A percentile compares a stretch with the other conserved stretches of the same genome.
Conservation (phyloP, 2,888 invertebrate species). For the Sinelater perroti region DNA sequence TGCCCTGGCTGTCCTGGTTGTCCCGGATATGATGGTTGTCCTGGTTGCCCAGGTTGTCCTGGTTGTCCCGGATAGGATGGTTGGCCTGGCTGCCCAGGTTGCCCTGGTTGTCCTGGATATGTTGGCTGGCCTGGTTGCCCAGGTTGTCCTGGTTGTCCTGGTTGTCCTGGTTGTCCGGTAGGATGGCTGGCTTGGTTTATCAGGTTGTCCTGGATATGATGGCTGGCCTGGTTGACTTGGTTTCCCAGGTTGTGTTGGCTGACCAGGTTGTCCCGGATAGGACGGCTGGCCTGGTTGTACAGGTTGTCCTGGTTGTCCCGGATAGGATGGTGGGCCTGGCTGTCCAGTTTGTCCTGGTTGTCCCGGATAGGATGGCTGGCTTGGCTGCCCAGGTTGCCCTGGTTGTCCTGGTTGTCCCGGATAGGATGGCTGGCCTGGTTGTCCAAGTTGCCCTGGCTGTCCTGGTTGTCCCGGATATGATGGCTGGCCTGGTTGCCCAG, state of each 20-base stretch:
- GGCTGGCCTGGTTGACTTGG: slow-evolving; percentile 16
- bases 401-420: slow-evolving; percentile 39
- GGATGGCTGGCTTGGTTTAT: slow-evolving; percentile 22
- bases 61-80: slow-evolving; percentile 30
- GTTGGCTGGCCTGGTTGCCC: slow-evolving; percentile 47
- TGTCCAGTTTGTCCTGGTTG: neutral
- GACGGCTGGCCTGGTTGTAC: slow-evolving; percentile 34
- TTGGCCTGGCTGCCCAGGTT: slow-evolving; percentile 46
- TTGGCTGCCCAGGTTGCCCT: slow-evolving; percentile 38
- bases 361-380: neutral
- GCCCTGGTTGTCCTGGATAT: slow-evolving; percentile 35
- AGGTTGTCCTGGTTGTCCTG: slow-evolving; percentile 39
- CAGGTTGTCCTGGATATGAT: neutral
- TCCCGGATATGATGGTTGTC: slow-evolving; percentile 22
- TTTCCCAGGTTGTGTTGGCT: slow-evolving; percentile 39
- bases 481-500: slow-evolving; percentile 6
- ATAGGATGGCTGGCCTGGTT: slow-evolving; percentile 35
- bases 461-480: slow-evolving; percentile 6
- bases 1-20: slow-evolving; percentile 31
- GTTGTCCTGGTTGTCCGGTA: slow-evolving; percentile 7
- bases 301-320: slow-evolving; percentile 6
- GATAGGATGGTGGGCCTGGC: slow-evolving; percentile 2
- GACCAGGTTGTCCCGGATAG: slow-evolving; percentile 36
- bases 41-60: slow-evolving; percentile 33
- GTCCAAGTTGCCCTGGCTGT: neutral